phyloP scores from a whole-genome alignment of 2,888 invertebrate species.

The Amaurobius ferox region DNA sequence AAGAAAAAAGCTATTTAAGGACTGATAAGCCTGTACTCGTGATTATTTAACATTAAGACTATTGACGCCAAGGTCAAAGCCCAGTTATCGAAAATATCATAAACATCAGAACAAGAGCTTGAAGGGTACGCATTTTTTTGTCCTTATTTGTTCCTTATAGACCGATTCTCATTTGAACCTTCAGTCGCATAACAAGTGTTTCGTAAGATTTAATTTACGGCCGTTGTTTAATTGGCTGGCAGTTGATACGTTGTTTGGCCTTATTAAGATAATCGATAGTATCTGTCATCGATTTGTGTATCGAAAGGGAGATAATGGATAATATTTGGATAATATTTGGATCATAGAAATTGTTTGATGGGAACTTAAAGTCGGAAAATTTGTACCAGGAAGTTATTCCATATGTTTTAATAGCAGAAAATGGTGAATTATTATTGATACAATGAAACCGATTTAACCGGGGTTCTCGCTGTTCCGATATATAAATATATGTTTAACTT shows the following conservation, averaged over 20 bases:
- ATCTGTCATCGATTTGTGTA: conserved; percentile 20
- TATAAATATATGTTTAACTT: too few species aligned
- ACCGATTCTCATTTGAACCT: conserved; percentile 17
- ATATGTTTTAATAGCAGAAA: too few species aligned
- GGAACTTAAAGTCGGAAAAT: too few species aligned
- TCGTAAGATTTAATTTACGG: conserved; percentile 13
- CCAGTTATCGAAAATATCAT: background rate
- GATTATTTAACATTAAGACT: conserved; percentile 1
- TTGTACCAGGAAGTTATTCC: too few species aligned
- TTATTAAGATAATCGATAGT: conserved; percentile 40
- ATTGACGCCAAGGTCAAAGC: background rate
- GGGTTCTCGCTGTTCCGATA: too few species aligned
- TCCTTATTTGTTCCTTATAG: background rate
- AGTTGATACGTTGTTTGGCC: conserved; percentile 13
- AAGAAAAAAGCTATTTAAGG: background rate
- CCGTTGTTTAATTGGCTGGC: conserved; percentile 33
- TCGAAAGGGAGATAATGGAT: conserved; percentile 10
- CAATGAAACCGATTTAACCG: too few species aligned
- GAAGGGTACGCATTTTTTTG: background rate
- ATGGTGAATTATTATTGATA: too few species aligned
- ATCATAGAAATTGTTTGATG: background rate
- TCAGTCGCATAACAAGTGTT: conserved; percentile 9
- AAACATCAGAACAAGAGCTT: background rate
- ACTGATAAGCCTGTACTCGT: background rate
- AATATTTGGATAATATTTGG: background rate